These are phyloP conservation scores for Nasua narica DNA, from an alignment of 2,797 vertebrate genomes.

Conservation along the genomic window DNA sequence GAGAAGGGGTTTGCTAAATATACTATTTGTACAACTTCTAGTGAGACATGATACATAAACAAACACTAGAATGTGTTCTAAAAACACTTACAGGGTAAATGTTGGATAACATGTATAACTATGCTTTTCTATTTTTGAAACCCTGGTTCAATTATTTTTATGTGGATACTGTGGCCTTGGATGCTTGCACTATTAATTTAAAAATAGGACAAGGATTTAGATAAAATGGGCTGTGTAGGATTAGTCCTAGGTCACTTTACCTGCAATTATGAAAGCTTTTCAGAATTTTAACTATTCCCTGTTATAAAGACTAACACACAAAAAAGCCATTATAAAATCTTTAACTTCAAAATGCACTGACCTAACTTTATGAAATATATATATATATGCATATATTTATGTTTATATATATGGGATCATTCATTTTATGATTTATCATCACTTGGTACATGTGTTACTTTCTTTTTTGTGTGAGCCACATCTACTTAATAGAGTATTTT, in stretches of 20 bases:
- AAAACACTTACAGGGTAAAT: background rate
- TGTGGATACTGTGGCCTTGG: constrained; percentile 31
- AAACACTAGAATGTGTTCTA: background rate
- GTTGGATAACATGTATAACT: background rate
- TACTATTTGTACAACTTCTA: background rate
- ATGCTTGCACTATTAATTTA: background rate
- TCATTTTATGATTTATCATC: background rate
- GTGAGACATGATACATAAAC: background rate
- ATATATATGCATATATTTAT: too few species aligned
- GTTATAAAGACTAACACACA: background rate
- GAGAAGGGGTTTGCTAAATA: background rate
- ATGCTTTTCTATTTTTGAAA: constrained; percentile 31
- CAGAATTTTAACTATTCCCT: background rate
- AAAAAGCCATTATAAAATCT: background rate
- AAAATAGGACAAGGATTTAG: constrained; percentile 31
- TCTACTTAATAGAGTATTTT: background rate
- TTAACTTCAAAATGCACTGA: background rate
- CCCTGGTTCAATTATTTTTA: background rate
- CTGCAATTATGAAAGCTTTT: constrained; percentile 18
- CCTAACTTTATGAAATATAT: constrained; percentile 8
- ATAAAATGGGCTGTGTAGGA: constrained; percentile 40
- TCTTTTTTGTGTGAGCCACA: background rate
- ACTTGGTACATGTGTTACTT: background rate
- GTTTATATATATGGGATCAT: background rate
- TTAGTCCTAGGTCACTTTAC: constrained; percentile 16